Base-by-base conservation (phyloP, 2,797 vertebrate genomes). In the Liasis olivaceus region DNA sequence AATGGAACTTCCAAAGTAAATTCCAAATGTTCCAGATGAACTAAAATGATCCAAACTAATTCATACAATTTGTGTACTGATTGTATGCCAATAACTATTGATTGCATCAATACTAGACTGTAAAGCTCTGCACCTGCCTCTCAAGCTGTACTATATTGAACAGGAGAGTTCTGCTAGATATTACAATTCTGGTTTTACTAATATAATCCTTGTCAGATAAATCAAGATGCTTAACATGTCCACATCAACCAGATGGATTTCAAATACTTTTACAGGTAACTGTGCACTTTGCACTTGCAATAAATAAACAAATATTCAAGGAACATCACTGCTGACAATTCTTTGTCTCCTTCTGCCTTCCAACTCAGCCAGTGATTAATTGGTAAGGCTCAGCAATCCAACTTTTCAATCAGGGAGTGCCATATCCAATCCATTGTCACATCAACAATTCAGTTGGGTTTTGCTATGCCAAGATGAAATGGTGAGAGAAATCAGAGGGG, bases 21-120 rank as follows among this genome's bases (percentile, higher is more conserved):
- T 69, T 95, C 84, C 31, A 86, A 93, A 94, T 91, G 93, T 60
- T 96, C 89, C 93, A 96, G 94, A 85, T 97, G 94, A 95, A 93
- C 88, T 92, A 20, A 92, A 95, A 64, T 42, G 92, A 94, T 93
- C 95, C 93, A 93, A 87, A 69, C 54, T 95, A 92, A 96, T 95
- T 95, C 31, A 24, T 91, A 15, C 94, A 93, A 96, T 94, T 95
- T 81, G 85, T 93, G 91, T 93, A 63, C 81, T 85, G 93, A 95
- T 94, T 93, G 66, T 81, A 89, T 95, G 94, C 92, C 95, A 95
- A 93, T 1, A 0, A 47, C 26, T 91, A 42, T 96, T 88, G 81
- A 88, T 87, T 63, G 8, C 31, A 60, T 88, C 77, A 1, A 1
- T 22, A 66, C 63, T 87, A 1, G 12, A 59, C 12, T 84, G 89